Evolutionary conservation across 2,113 vertebrate genomes (phyloP).

Genomic region (Sorex araneus): DNA sequence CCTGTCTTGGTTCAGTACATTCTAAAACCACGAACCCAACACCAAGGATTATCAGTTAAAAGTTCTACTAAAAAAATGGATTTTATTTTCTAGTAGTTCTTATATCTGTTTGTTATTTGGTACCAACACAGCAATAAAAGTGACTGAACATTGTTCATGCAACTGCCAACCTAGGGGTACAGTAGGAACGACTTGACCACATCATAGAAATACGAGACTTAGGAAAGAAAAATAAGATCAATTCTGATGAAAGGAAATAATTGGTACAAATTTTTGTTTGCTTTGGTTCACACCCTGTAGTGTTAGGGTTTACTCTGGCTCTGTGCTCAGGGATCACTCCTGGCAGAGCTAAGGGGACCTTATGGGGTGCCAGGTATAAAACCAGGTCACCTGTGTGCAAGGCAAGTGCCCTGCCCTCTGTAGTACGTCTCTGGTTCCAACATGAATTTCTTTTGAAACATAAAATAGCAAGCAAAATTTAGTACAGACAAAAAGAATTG

Average conservation of each 20-base stretch:
- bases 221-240: not conserved
- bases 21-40: not conserved
- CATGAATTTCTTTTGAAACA: not conserved
- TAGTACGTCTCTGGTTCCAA: not conserved
- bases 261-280: not conserved
- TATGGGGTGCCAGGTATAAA: not conserved
- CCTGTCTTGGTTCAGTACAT: not conserved
- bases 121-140: not conserved
- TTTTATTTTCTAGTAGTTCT: not conserved
- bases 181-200: not conserved
- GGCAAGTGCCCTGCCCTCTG: not conserved
- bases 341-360: too few relatives aligned
- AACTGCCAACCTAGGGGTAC: not conserved
- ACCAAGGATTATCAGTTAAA: not conserved
- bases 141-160: not conserved
- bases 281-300: too few relatives aligned
- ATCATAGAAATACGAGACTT: not conserved
- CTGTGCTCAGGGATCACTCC: not conserved
- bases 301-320: not conserved
- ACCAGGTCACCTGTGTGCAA: not conserved
- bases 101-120: not conserved
- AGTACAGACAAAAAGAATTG: not conserved
- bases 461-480: not conserved
- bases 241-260: not conserved
- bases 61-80: not conserved